These are phyloP conservation scores for Bombyx mandarina DNA, from an alignment of 1,140 invertebrate species.

Conservation along the genomic window DNA sequence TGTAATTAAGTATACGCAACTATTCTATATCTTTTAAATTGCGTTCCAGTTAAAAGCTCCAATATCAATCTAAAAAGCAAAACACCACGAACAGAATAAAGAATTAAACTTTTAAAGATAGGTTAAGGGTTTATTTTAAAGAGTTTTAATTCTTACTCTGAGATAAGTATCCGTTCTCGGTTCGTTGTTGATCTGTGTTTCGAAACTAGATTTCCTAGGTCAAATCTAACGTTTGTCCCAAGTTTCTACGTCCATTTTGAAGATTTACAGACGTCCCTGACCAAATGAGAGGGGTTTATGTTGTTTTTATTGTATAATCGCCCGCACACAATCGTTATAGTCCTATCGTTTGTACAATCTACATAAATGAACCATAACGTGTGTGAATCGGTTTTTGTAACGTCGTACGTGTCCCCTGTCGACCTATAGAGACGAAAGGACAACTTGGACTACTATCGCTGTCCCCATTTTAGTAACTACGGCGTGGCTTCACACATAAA, in stretches of 20 bases:
- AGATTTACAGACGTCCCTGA: not conserved
- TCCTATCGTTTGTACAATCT: slow-evolving; percentile 1
- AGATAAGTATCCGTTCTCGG: not conserved
- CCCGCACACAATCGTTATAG: not conserved
- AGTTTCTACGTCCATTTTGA: slow-evolving; percentile 1
- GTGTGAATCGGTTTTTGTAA: slow-evolving; percentile 6
- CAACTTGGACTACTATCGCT: not conserved
- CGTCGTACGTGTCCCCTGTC: slow-evolving; percentile 1
- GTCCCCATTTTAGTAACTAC: slow-evolving; percentile 1
- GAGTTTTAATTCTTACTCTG: not conserved
- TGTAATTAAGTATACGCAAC: too few species aligned
- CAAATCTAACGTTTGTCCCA: not conserved
- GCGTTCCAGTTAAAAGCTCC: too few species aligned
- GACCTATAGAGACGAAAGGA: slow-evolving; percentile 4
- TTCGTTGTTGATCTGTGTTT: slow-evolving; percentile 1
- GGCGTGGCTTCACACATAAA: too few species aligned
- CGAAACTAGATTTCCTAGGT: slow-evolving; percentile 2
- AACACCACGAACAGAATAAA: not conserved
- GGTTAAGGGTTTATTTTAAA: not conserved
- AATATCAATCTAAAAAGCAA: not conserved
- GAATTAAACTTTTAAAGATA: not conserved
- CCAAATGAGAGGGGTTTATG: not conserved
- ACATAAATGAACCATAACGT: slow-evolving; percentile 1
- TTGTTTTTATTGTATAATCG: slow-evolving; percentile 3
- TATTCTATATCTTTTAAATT: too few species aligned